These are phyloP conservation scores for Chromis chromis DNA, from an alignment of 2,797 vertebrate species.

Conservation along the genomic window DNA sequence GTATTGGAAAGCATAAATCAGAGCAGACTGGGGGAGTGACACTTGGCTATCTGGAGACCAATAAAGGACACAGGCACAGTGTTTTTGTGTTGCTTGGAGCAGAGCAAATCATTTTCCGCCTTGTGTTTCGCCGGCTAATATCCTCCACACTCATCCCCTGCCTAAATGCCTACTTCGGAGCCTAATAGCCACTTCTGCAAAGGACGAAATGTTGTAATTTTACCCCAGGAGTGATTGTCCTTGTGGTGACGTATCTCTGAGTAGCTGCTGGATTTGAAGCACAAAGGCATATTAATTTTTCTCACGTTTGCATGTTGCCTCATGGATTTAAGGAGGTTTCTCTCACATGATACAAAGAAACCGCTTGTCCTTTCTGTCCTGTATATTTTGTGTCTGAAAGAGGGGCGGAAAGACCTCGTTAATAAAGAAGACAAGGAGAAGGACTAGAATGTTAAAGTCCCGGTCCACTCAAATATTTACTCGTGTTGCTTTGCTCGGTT, in stretches of 20 bases:
- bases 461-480: not conserved
- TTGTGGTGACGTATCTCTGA: no score
- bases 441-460: not conserved
- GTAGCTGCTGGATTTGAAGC: not conserved
- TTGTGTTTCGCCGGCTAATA: not conserved
- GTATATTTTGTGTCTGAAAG: not conserved
- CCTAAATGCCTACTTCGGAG: not conserved
- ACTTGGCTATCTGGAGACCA: not conserved
- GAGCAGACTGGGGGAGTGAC: not conserved
- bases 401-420: fast-evolving
- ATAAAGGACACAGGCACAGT: not conserved
- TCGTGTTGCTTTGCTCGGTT: no score
- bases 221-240: not conserved
- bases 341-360: not conserved
- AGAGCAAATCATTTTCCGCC: not conserved
- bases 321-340: not conserved
- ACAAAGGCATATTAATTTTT: not conserved
- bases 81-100: not conserved
- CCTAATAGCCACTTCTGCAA: not conserved
- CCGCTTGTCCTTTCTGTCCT: not conserved
- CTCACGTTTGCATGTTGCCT: not conserved
- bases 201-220: not conserved
- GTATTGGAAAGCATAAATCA: not conserved
- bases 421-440: not conserved
- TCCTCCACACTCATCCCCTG: not conserved